phyloP scores from a whole-genome alignment of 2,113 vertebrate genomes.

The Silurus meridionalis region DNA sequence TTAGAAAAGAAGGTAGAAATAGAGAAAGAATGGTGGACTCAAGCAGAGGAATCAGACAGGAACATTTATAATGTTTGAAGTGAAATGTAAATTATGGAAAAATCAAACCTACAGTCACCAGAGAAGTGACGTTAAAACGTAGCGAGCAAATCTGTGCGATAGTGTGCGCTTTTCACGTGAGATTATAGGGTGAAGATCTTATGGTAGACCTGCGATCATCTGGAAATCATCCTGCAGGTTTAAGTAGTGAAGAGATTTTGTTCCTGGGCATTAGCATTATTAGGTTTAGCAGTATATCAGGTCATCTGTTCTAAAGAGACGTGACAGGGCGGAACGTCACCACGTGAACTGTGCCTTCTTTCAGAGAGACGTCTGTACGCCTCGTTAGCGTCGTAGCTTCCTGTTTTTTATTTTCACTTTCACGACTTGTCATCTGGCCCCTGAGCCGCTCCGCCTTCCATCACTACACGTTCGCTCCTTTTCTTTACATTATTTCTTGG shows the following conservation, averaged over 20 bases:
- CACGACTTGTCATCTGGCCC: background rate
- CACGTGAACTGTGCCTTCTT: background rate
- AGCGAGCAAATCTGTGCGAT: background rate
- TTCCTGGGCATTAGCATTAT: background rate
- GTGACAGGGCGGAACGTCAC: background rate
- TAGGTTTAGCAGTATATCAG: background rate
- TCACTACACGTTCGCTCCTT: background rate
- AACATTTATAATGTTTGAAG: conserved; percentile 18
- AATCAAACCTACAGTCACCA: background rate
- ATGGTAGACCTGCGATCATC: background rate
- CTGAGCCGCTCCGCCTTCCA: no score
- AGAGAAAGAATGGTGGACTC: conserved; percentile 44
- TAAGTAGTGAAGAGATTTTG: background rate
- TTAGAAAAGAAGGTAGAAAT: conserved; percentile 56
- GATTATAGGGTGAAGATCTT: background rate
- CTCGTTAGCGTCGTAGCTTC: background rate
- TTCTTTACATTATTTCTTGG: conserved; percentile 31
- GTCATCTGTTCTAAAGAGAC: background rate
- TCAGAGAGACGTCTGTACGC: background rate
- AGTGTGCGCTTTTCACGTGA: no score
- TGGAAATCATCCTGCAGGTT: background rate
- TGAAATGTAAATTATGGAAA: conserved; percentile 21
- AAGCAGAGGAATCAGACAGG: conserved; percentile 27
- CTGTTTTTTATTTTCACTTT: background rate
- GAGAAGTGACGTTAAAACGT: background rate